Conservation (phyloP, 2,888 invertebrate genomes). For the Tipula unca region DNA sequence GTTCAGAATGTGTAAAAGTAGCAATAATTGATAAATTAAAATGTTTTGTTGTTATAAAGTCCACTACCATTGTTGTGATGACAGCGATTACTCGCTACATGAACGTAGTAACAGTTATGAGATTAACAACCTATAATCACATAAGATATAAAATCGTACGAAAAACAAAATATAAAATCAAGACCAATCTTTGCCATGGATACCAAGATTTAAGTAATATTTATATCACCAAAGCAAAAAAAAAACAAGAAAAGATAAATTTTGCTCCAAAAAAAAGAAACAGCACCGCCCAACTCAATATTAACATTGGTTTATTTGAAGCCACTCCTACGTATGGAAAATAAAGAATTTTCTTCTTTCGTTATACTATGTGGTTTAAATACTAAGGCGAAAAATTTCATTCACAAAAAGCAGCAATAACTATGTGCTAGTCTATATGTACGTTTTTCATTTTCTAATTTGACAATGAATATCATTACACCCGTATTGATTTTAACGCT, state of each 20-base stretch:
- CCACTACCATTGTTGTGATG: neutral
- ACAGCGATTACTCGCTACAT: neutral
- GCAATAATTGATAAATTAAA: neutral
- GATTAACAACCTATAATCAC: neutral
- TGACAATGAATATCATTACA: neutral
- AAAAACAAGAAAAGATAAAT: neutral
- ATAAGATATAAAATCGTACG: neutral
- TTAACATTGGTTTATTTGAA: conserved; percentile 4
- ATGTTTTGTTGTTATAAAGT: neutral
- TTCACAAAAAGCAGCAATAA: neutral
- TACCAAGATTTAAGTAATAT: neutral
- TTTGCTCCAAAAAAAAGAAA: neutral
- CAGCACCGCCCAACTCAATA: neutral
- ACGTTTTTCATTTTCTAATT: neutral
- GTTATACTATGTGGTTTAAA: neutral
- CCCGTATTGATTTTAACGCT: neutral
- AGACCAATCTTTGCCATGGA: neutral
- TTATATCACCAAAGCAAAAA: neutral
- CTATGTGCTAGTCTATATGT: neutral
- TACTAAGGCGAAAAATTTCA: neutral
- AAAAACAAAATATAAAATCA: neutral
- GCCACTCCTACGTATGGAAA: neutral
- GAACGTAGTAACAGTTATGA: neutral
- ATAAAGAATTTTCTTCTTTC: neutral
- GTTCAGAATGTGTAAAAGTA: neutral